Percentiles rank a stretch among this genome's conserved stretches.
Evolutionary conservation across 2,888 invertebrate genomes (phyloP).

Genomic region (Andricus quercusramuli): DNA sequence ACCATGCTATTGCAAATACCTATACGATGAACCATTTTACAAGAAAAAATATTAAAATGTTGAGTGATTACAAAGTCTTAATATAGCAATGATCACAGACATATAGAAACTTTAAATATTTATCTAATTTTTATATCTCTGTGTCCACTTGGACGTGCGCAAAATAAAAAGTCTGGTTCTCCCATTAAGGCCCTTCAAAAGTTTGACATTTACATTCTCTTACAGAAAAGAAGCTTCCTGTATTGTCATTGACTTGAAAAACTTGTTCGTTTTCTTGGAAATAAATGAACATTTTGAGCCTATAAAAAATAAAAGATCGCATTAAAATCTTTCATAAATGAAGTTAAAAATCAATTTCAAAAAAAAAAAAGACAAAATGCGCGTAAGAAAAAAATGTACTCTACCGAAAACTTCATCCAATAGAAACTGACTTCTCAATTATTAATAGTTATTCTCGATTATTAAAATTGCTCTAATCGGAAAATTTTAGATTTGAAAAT

Average conservation of each 20-base stretch:
- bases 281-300: background rate
- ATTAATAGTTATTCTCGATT: background rate
- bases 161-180: conserved; percentile 28
- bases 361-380: background rate
- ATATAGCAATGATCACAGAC: conserved; percentile 10
- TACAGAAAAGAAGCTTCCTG: background rate
- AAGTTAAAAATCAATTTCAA: background rate
- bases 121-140: background rate
- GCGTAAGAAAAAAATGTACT: background rate
- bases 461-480: background rate
- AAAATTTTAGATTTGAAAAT: background rate
- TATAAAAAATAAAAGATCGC: background rate
- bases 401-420: background rate
- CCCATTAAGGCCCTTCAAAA: conserved; percentile 15
- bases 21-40: conserved; percentile 26
- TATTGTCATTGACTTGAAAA: no score
- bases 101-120: conserved; percentile 9
- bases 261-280: background rate
- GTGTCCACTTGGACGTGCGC: conserved; percentile 12
- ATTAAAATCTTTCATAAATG: background rate
- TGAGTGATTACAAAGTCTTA: background rate
- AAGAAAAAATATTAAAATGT: conserved; percentile 12
- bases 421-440: background rate
- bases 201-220: background rate
- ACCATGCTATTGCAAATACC: background rate